These are phyloP conservation scores for Rugalucina vietnamica DNA, from an alignment of 2,888 invertebrate species.

Conservation along the genomic window DNA sequence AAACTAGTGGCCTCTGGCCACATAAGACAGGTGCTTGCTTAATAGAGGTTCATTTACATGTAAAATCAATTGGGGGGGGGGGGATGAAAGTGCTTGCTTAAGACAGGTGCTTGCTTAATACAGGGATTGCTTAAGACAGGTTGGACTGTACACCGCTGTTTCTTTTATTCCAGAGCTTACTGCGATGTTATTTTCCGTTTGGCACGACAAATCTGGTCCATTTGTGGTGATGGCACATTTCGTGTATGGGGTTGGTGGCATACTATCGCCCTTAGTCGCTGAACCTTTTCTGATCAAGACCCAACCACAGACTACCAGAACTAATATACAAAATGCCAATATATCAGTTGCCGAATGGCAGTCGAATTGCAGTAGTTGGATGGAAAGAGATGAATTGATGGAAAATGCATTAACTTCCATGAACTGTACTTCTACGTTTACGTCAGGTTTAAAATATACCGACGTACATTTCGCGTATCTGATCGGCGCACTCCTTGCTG, in stretches of 20 bases:
- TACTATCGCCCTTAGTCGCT: slow-evolving; percentile 61
- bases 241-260: slow-evolving; percentile 60
- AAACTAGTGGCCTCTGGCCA: too few relatives aligned
- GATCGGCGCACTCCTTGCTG: slow-evolving; percentile 20
- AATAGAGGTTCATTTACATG: too few relatives aligned
- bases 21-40: too few relatives aligned
- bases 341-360: background rate
- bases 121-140: too few relatives aligned
- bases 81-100: too few relatives aligned
- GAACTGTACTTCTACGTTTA: background rate
- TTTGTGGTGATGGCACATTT: slow-evolving; percentile 65
- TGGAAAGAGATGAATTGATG: too few relatives aligned
- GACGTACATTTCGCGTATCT: slow-evolving; percentile 46
- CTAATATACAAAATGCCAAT: background rate
- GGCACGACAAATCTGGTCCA: slow-evolving; percentile 55
- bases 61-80: too few relatives aligned
- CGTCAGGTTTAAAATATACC: background rate
- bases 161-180: slow-evolving; percentile 70
- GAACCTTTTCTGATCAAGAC: slow-evolving; percentile 53
- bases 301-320: background rate
- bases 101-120: too few relatives aligned
- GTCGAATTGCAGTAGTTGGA: background rate
- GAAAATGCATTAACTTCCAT: background rate
- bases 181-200: slow-evolving; percentile 62
- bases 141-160: too few relatives aligned